A percentile compares a stretch with the other conserved stretches of the same genome.
Conservation (phyloP, 2,888 invertebrate genomes). For the Syrista parreyssii region DNA sequence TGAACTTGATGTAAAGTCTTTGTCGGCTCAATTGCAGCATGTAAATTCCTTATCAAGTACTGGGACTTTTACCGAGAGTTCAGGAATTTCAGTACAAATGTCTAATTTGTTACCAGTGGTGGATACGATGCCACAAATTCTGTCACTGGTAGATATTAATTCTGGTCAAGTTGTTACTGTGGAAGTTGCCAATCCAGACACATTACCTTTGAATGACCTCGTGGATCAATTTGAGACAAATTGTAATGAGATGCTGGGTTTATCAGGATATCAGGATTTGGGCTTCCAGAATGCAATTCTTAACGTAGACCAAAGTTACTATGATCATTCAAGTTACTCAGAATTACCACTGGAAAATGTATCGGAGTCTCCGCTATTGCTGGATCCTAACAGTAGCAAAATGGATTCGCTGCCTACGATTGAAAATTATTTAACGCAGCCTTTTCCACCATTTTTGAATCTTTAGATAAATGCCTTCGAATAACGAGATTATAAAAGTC, state of each 20-base stretch:
- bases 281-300: slow-evolving; percentile 42
- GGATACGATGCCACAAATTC: slow-evolving; percentile 40
- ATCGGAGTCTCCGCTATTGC: slow-evolving; percentile 39
- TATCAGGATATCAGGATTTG: slow-evolving; percentile 43
- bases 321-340: slow-evolving; percentile 41
- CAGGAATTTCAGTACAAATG: slow-evolving; percentile 11
- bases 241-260: slow-evolving; percentile 46
- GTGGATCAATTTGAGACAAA: slow-evolving; percentile 49
- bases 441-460: slow-evolving; percentile 45
- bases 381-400: slow-evolving; percentile 39
- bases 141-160: slow-evolving; percentile 50
- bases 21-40: slow-evolving; percentile 11
- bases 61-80: slow-evolving; percentile 2
- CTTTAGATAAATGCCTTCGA: slow-evolving; percentile 28
- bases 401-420: slow-evolving; percentile 39
- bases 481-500: background rate
- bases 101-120: slow-evolving; percentile 15
- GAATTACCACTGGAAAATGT: slow-evolving; percentile 41
- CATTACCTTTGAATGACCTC: slow-evolving; percentile 40
- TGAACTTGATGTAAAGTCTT: background rate
- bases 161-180: slow-evolving; percentile 52
- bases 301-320: slow-evolving; percentile 44
- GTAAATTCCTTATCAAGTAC: slow-evolving; percentile 13
- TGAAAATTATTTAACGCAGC: slow-evolving; percentile 45
- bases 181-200: slow-evolving; percentile 44